phyloP scores from a whole-genome alignment of 2,797 vertebrate species.

The Zenarchopterus dispar region DNA sequence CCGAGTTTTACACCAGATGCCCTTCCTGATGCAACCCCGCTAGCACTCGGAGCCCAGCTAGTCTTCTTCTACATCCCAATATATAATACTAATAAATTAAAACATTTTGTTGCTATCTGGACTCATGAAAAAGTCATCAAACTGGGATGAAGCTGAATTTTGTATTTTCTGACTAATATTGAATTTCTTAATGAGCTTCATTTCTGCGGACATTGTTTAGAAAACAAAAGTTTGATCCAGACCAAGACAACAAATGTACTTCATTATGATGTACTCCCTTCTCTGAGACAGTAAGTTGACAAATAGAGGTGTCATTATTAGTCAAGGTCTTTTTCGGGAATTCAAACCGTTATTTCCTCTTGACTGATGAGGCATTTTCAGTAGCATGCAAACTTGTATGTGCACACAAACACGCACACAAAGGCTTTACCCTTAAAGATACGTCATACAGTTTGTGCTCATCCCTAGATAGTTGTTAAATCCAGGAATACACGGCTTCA shows the following conservation, averaged over 20 bases:
- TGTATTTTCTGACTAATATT: background rate
- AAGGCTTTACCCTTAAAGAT: background rate
- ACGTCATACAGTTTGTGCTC: background rate
- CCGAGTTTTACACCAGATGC: too few species aligned
- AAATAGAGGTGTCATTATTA: conserved; percentile 40
- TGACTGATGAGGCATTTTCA: conserved; percentile 15
- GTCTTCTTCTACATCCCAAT: background rate
- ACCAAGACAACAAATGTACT: too few species aligned
- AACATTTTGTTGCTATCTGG: too few species aligned
- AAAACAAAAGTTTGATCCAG: background rate
- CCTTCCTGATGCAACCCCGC: too few species aligned
- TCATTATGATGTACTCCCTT: too few species aligned
- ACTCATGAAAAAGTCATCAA: too few species aligned
- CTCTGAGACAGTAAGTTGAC: background rate
- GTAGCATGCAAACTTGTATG: too few species aligned
- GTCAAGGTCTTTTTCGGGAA: conserved; percentile 31
- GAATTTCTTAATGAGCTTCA: background rate
- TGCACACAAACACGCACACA: too few species aligned
- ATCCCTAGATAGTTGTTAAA: background rate
- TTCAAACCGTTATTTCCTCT: conserved; percentile 49
- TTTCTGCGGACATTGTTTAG: background rate
- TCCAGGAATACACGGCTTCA: conserved; percentile 13
- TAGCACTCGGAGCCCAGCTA: too few species aligned
- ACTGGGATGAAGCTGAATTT: too few species aligned
- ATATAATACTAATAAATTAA: background rate